These are phyloP conservation scores for Pseudomyrmex pallidus DNA, from an alignment of 1,140 invertebrate genomes.

Conservation along the genomic window DNA sequence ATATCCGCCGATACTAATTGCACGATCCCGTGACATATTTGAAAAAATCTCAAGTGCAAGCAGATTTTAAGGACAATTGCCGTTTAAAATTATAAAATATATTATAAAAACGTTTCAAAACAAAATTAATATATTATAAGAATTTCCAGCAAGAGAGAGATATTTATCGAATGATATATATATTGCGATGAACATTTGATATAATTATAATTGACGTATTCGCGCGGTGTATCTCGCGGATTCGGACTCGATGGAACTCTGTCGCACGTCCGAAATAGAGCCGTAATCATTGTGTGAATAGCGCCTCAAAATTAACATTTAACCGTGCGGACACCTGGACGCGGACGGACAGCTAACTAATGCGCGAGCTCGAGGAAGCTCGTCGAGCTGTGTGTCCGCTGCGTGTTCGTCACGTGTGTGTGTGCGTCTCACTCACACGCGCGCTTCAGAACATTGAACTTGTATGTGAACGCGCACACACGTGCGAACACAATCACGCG, in stretches of 20 bases:
- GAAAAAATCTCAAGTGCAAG: neutral
- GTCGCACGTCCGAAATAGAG: constrained; percentile 70
- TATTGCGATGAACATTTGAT: no score
- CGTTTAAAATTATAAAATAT: no score
- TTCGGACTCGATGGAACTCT: constrained; percentile 18
- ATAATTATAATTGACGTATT: neutral
- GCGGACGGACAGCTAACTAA: constrained; percentile 72
- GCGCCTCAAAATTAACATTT: constrained; percentile 79
- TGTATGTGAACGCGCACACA: neutral
- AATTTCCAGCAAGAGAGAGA: no score
- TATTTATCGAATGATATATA: no score
- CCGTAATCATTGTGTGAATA: constrained; percentile 53
- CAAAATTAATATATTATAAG: no score
- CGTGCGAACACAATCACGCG: no score
- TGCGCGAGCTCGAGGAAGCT: constrained; percentile 45
- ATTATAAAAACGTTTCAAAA: no score
- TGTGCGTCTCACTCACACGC: constrained; percentile 11
- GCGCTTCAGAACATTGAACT: constrained; percentile 15
- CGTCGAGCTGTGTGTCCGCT: constrained; percentile 33
- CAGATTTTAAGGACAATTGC: neutral
- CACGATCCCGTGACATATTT: neutral
- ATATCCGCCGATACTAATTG: neutral
- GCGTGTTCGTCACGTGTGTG: neutral
- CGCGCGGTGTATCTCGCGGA: neutral
- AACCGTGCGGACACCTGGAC: constrained; percentile 73